Evolutionary conservation across 2,888 invertebrate genomes (phyloP).

Genomic region (Ectemnius continuus): DNA sequence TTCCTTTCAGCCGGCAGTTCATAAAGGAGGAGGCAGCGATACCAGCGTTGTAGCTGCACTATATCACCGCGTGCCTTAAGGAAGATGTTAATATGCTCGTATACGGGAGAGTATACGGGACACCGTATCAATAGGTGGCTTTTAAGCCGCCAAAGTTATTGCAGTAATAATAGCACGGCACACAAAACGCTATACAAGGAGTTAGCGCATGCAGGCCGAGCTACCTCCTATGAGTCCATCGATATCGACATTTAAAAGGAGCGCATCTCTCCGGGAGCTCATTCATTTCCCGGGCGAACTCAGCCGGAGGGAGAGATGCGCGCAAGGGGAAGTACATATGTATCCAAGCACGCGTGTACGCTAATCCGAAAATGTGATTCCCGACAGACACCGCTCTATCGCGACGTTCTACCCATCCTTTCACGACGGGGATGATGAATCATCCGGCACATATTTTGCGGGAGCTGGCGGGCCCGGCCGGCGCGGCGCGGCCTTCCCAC

Average conservation of each 20-base stretch:
- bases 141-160: constrained; percentile 25
- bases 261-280: background rate
- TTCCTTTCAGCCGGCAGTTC: constrained; percentile 40
- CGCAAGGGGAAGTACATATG: background rate
- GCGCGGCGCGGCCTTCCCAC: background rate
- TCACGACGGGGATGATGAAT: constrained; percentile 41
- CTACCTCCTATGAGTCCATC: too few species aligned
- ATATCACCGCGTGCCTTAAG: constrained; percentile 34
- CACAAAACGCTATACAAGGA: background rate
- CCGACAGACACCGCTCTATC: constrained; percentile 44
- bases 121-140: constrained; percentile 43
- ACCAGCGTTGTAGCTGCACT: constrained; percentile 31
- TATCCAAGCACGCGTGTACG: background rate
- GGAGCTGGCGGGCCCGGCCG: constrained; percentile 8
- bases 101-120: constrained; percentile 39
- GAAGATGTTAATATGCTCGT: constrained; percentile 46
- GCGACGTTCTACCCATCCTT: constrained; percentile 25
- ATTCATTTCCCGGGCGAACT: background rate
- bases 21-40: constrained; percentile 49
- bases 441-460: constrained; percentile 36
- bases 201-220: too few species aligned
- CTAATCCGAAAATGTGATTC: constrained; percentile 18
- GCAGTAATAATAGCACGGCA: constrained; percentile 34
- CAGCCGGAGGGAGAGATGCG: background rate
- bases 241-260: background rate